These are phyloP conservation scores for Orestias chungarensis DNA, from an alignment of 2,797 vertebrate species.

Conservation along the genomic window DNA sequence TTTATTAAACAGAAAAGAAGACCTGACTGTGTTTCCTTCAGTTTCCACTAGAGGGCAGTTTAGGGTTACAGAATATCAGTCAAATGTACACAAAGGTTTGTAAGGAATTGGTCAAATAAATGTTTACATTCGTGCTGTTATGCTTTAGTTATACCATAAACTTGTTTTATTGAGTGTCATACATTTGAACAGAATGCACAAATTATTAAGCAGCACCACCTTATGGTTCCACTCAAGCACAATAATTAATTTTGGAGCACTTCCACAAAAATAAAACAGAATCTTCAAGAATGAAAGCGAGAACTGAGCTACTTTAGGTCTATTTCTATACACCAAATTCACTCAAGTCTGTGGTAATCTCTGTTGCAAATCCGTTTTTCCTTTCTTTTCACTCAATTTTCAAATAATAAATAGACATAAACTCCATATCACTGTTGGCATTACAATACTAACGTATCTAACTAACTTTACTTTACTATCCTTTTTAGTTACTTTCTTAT, in stretches of 20 bases:
- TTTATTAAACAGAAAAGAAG: neutral
- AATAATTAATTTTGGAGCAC: neutral
- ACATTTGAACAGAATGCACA: too few species aligned
- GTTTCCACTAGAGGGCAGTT: constrained; percentile 2
- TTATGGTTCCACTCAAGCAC: too few species aligned
- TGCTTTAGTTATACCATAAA: too few species aligned
- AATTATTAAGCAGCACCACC: too few species aligned
- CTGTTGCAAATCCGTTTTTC: neutral
- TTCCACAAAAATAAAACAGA: neutral
- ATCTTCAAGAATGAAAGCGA: neutral
- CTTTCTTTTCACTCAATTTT: neutral
- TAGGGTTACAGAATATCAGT: neutral
- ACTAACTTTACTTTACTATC: too few species aligned
- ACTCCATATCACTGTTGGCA: neutral
- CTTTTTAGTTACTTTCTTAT: neutral
- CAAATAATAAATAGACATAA: neutral
- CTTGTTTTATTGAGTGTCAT: too few species aligned
- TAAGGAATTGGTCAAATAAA: neutral
- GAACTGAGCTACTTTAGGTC: neutral
- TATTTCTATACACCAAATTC: neutral
- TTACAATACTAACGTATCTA: too few species aligned
- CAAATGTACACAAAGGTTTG: too few species aligned
- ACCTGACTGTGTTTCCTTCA: neutral
- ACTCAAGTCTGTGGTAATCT: neutral
- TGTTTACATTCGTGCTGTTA: neutral